Conservation (phyloP, 1,140 invertebrate species). For the Steinernema feltiae region DNA sequence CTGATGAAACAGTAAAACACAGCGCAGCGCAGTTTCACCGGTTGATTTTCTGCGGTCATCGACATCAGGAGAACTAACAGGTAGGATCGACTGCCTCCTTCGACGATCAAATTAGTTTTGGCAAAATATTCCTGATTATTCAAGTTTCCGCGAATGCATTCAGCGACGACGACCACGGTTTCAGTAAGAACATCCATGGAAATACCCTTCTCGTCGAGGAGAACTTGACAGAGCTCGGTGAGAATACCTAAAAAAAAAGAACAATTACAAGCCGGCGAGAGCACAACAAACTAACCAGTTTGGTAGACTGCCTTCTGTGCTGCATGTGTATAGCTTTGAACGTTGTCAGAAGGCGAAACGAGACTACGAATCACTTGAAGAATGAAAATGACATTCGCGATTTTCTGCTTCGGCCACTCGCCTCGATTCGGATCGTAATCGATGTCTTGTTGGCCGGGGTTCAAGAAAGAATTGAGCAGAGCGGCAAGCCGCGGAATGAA, state of each 20-base stretch:
- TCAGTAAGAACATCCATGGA: slow-evolving; percentile 90
- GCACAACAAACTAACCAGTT: slow-evolving; percentile 64
- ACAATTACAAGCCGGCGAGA: slow-evolving; percentile 10
- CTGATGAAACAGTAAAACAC: slow-evolving; percentile 95
- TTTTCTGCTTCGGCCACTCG: slow-evolving; percentile 87
- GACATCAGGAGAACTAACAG: slow-evolving; percentile 91
- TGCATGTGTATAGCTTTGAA: slow-evolving; percentile 69
- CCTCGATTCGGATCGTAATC: slow-evolving; percentile 63
- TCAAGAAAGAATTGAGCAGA: slow-evolving; percentile 70
- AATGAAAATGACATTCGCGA: slow-evolving; percentile 84
- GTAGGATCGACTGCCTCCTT: slow-evolving; percentile 64
- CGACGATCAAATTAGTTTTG: slow-evolving; percentile 65
- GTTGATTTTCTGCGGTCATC: slow-evolving; percentile 97
- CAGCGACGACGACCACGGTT: slow-evolving; percentile 87
- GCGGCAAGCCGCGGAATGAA: slow-evolving; percentile 78
- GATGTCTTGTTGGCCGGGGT: slow-evolving; percentile 63
- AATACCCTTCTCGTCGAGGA: slow-evolving; percentile 85
- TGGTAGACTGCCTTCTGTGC: slow-evolving; percentile 83
- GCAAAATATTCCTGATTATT: slow-evolving; percentile 87
- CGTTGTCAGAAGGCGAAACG: slow-evolving; percentile 76
- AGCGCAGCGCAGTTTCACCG: slow-evolving; percentile 80
- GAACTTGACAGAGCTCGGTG: slow-evolving; percentile 64
- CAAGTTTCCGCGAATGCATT: slow-evolving; percentile 82
- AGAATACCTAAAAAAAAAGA: slow-evolving; percentile 63
- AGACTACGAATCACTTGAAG: slow-evolving; percentile 76